These are phyloP conservation scores for Diceros bicornis DNA, from an alignment of 2,797 vertebrate genomes.

Conservation along the genomic window DNA sequence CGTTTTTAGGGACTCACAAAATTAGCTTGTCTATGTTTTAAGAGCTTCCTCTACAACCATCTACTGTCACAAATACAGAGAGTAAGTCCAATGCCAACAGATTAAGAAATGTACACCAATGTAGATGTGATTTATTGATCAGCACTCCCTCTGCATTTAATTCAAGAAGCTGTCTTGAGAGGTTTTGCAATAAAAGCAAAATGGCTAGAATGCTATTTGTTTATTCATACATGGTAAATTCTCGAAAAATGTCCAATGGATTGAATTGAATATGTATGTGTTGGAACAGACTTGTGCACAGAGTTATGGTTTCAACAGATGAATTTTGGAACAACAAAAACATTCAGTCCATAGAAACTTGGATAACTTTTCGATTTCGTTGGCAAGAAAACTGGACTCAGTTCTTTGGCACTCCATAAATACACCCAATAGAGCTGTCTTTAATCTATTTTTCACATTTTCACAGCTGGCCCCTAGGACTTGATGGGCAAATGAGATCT, in stretches of 20 bases:
- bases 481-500: slow-evolving; percentile 20
- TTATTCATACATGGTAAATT: background rate
- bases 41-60: background rate
- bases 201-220: background rate
- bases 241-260: background rate
- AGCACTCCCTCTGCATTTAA: background rate
- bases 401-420: background rate
- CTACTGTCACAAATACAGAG: background rate
- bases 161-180: background rate
- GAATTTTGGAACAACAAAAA: background rate
- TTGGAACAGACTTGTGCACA: background rate
- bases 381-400: background rate
- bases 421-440: background rate
- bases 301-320: background rate
- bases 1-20: background rate
- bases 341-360: background rate
- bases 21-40: background rate
- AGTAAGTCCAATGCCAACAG: background rate
- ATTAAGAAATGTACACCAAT: background rate
- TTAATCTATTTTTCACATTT: slow-evolving; percentile 52
- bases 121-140: background rate
- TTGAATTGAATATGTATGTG: background rate
- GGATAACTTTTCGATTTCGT: background rate
- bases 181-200: background rate
- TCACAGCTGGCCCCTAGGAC: slow-evolving; percentile 32